Conservation (phyloP, 92 coral and sea anemone species). For the Paramuricea clavata region DNA sequence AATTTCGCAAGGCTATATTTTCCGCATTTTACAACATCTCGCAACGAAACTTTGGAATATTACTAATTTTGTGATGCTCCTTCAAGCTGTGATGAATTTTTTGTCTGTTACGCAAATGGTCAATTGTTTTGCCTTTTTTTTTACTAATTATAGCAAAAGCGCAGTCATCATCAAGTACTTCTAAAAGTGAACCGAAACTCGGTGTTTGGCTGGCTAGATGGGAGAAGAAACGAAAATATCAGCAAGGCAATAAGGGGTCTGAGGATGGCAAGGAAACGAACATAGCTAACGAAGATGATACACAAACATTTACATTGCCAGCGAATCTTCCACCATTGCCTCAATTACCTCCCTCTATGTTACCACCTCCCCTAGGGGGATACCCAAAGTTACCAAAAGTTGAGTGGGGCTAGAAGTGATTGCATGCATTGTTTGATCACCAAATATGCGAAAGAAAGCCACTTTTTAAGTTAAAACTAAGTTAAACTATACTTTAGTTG, state of each 20-base stretch:
- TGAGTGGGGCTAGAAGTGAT: conserved; percentile 84
- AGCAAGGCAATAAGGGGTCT: not conserved
- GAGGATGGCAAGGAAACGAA: conserved; percentile 29
- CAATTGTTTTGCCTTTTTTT: too few relatives aligned
- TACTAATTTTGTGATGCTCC: too few relatives aligned
- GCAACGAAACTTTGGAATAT: too few relatives aligned
- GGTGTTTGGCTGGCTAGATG: conserved; percentile 87
- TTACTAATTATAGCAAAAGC: conserved; percentile 31
- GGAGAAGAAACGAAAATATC: conserved; percentile 69
- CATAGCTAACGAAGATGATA: conserved; percentile 52
- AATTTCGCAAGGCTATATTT: too few relatives aligned
- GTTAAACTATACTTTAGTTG: too few relatives aligned
- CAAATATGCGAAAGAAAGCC: not conserved
- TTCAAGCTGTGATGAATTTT: too few relatives aligned
- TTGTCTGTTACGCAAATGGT: too few relatives aligned
- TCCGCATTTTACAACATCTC: too few relatives aligned
- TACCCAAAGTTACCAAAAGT: conserved; percentile 76
- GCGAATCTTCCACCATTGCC: conserved; percentile 86
- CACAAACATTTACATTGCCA: conserved; percentile 69
- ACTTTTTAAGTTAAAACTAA: not conserved
- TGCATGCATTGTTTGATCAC: not conserved
- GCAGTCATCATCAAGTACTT: conserved; percentile 44
- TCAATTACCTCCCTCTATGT: conserved; percentile 86
- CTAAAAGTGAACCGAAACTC: conserved; percentile 60
- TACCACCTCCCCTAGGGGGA: conserved; percentile 96